These are phyloP conservation scores for Stichodactyla helianthus DNA, from an alignment of 64 coral and sea anemone species.

Conservation along the genomic window DNA sequence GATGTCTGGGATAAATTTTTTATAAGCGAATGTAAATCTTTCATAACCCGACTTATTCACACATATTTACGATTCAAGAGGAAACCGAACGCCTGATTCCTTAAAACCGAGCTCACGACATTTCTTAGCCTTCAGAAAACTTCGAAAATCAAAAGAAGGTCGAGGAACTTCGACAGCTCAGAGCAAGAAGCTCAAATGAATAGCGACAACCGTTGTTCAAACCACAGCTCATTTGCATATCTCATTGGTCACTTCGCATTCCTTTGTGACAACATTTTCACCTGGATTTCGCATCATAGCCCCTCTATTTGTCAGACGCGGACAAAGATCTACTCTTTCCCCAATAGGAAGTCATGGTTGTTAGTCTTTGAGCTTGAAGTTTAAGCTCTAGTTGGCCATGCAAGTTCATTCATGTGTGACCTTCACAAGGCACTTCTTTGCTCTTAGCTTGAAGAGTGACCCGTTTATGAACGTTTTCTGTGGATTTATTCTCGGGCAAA, in stretches of 20 bases:
- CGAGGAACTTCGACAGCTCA: not conserved
- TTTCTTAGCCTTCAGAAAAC: not conserved
- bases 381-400: not conserved
- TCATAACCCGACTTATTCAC: not conserved
- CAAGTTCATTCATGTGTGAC: constrained; percentile 13
- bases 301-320: not conserved
- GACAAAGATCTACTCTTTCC: constrained; percentile 20
- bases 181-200: constrained; percentile 4
- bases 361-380: constrained; percentile 14
- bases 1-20: not conserved
- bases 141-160: not conserved
- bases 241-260: constrained; percentile 21
- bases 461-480: constrained; percentile 19
- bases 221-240: constrained; percentile 26
- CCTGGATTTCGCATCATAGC: constrained; percentile 10
- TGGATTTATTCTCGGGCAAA: constrained; percentile 65
- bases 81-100: not conserved
- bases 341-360: constrained; percentile 14
- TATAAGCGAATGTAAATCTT: not conserved
- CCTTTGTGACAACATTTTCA: constrained; percentile 20
- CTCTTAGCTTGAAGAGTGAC: constrained; percentile 14
- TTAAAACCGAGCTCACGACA: not conserved
- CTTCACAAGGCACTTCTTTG: constrained; percentile 9
- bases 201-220: constrained; percentile 6
- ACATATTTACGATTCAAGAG: not conserved